Conservation (phyloP, 2,888 invertebrate species). For the Hofmannophila pseudospretella region DNA sequence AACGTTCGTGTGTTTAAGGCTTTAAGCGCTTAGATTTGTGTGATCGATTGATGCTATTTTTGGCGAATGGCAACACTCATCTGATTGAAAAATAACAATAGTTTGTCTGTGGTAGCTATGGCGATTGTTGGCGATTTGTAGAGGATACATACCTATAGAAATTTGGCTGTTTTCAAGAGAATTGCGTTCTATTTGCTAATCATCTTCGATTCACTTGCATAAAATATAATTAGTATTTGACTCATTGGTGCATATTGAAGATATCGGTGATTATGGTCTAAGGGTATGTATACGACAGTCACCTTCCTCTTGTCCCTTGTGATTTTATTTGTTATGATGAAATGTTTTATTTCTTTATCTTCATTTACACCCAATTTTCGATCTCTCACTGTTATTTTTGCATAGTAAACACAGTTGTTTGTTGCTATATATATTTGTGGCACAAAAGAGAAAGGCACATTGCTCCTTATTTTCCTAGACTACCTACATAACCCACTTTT, state of each 20-base stretch:
- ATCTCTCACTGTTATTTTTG: too few species aligned
- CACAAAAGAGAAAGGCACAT: conserved; percentile 50
- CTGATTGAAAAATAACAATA: too few species aligned
- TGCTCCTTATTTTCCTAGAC: conserved; percentile 26
- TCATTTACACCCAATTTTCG: conserved; percentile 1
- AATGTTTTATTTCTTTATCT: conserved; percentile 10
- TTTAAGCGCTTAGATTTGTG: too few species aligned
- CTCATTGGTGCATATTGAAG: too few species aligned
- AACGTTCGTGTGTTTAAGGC: too few species aligned
- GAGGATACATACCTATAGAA: too few species aligned
- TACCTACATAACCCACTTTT: conserved; percentile 41
- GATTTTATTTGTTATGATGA: conserved; percentile 32
- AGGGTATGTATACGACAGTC: conserved; percentile 26
- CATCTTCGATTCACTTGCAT: too few species aligned
- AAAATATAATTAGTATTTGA: too few species aligned
- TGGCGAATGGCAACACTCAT: too few species aligned
- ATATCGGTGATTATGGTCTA: conserved; percentile 11
- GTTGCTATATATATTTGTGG: neutral
- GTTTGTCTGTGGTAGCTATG: conserved; percentile 19
- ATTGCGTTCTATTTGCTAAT: too few species aligned
- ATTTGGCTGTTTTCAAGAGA: too few species aligned
- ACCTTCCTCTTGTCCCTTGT: conserved; percentile 45
- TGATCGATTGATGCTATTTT: too few species aligned
- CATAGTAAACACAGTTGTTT: neutral
- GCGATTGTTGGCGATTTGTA: conserved; percentile 23